Evolutionary conservation across 2,113 vertebrate genomes (phyloP).

Genomic region (Myiagra hebetior): DNA sequence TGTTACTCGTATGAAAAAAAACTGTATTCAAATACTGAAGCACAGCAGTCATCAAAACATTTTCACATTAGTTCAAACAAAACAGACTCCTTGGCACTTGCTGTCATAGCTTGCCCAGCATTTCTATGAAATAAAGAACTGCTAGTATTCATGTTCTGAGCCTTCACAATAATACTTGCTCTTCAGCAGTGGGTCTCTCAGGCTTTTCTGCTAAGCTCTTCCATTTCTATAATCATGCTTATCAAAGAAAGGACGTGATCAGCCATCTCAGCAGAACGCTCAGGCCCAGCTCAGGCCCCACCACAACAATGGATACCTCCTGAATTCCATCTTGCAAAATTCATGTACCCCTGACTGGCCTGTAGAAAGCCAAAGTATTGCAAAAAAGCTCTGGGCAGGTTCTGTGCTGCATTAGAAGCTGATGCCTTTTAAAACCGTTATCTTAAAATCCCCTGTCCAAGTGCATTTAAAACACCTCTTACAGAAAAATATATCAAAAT

Average conservation of each 20-base stretch:
- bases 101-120: not conserved
- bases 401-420: not conserved
- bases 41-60: not conserved
- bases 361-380: not conserved
- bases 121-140: not conserved
- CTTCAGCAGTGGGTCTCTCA: not conserved
- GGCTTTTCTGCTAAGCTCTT: not conserved
- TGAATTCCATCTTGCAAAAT: not conserved
- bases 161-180: not conserved
- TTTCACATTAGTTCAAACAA: not conserved
- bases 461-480: not conserved
- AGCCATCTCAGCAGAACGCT: not conserved
- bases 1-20: not conserved
- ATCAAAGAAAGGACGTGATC: not conserved
- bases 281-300: not conserved
- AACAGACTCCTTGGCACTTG: not conserved
- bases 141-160: not conserved
- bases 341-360: too few species aligned
- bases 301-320: not conserved
- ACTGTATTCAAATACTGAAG: not conserved
- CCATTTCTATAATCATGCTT: not conserved
- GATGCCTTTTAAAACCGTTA: not conserved
- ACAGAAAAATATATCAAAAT: not conserved
- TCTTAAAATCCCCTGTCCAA: not conserved
- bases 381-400: not conserved